Percentiles rank a stretch among this genome's conserved stretches.
phyloP scores from a whole-genome alignment of 2,113 vertebrate genomes.

The Bettongia penicillata region DNA sequence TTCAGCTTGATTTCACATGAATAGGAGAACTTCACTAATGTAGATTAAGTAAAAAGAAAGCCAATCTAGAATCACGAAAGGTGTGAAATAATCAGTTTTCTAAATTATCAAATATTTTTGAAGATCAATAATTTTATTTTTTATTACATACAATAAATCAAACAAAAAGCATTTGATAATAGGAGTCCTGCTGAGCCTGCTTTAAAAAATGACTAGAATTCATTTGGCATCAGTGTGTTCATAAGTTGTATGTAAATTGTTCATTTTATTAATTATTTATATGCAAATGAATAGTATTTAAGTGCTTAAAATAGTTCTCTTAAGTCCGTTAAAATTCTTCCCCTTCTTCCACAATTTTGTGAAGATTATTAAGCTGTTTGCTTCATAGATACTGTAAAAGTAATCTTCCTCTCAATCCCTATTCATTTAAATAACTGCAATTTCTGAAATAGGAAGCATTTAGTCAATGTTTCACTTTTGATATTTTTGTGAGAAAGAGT shows the following conservation, averaged over 20 bases:
- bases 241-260: not conserved
- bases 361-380: no score
- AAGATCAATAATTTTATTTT: not conserved
- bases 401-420: not conserved
- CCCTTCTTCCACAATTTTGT: not conserved
- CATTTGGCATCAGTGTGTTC: not conserved
- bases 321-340: not conserved
- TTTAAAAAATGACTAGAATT: not conserved
- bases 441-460: not conserved
- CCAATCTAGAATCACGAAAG: not conserved
- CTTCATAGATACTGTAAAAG: not conserved
- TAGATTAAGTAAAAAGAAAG: not conserved
- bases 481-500: not conserved
- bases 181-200: not conserved
- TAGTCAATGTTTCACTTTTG: not conserved
- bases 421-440: not conserved
- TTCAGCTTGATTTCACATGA: not conserved
- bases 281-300: not conserved
- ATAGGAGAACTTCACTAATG: not conserved
- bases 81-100: not conserved
- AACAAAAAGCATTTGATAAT: not conserved
- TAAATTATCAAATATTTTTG: not conserved
- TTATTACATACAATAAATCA: not conserved
- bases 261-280: not conserved
- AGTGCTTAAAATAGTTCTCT: not conserved